phyloP scores from a whole-genome alignment of 2,797 vertebrate species.

The Danio choprae region DNA sequence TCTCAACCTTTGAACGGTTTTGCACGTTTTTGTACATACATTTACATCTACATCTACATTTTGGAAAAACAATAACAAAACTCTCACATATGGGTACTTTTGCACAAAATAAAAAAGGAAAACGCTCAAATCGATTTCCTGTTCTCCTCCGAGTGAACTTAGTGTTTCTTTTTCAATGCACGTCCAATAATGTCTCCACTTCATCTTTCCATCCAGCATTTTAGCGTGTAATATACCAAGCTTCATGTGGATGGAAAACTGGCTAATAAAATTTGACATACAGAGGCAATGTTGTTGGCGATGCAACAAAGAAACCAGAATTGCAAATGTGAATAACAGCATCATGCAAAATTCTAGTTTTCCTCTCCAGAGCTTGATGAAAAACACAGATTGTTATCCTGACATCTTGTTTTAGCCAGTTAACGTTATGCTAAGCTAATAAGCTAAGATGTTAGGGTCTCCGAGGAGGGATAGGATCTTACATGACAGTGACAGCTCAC shows the following conservation, averaged over 20 bases:
- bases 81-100: neutral
- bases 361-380: no score
- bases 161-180: neutral
- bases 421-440: neutral
- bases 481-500: neutral
- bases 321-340: no score
- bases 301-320: no score
- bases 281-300: no score
- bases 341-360: no score
- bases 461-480: neutral
- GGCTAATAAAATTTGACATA: no score
- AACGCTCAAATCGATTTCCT: neutral
- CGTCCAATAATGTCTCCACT: neutral
- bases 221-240: no score
- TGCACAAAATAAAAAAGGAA: neutral
- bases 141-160: neutral
- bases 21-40: neutral
- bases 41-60: no score
- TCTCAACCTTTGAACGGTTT: neutral
- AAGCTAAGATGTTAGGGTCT: neutral
- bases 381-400: neutral
- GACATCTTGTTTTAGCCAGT: neutral
- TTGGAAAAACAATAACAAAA: neutral
- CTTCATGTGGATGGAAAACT: no score
- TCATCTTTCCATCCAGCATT: no score